phyloP scores from a whole-genome alignment of 2,113 vertebrate species.

The Prunella himalayana region DNA sequence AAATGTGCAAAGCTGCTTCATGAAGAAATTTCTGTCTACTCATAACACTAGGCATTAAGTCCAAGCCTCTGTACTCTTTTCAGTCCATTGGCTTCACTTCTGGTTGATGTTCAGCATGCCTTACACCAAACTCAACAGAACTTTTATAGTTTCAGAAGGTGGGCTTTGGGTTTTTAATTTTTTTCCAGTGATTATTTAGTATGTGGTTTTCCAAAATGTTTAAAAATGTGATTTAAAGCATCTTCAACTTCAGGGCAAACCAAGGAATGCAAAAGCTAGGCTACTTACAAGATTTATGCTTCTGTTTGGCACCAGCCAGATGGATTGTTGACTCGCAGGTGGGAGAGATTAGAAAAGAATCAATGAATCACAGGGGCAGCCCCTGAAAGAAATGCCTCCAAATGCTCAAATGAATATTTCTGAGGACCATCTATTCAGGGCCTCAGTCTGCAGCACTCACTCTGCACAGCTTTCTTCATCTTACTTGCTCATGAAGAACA shows the following conservation, averaged over 20 bases:
- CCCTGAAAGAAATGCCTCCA: background rate
- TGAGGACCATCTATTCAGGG: background rate
- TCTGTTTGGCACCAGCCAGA: background rate
- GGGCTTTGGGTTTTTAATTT: background rate
- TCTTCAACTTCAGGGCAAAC: background rate
- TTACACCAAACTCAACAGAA: background rate
- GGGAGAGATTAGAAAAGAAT: slow-evolving; percentile 1
- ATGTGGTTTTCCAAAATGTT: background rate
- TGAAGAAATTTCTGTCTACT: background rate
- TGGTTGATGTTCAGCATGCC: background rate
- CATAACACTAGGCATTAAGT: background rate
- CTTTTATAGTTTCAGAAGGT: background rate
- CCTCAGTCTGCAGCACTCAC: background rate
- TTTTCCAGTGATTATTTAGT: background rate
- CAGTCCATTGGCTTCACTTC: background rate
- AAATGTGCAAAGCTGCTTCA: background rate
- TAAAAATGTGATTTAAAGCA: background rate
- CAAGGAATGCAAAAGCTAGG: background rate
- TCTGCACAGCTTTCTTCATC: slow-evolving; percentile 1
- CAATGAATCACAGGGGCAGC: slow-evolving; percentile 9
- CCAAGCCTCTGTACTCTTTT: background rate
- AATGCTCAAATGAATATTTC: slow-evolving; percentile 1
- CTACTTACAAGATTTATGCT: background rate
- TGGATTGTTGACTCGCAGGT: slow-evolving; percentile 11
- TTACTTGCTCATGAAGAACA: slow-evolving; percentile 12